A percentile compares a stretch with the other conserved stretches of the same genome.
These are phyloP conservation scores for Oenanthe melanoleuca DNA, from an alignment of 2,113 vertebrate genomes.

Conservation along the genomic window DNA sequence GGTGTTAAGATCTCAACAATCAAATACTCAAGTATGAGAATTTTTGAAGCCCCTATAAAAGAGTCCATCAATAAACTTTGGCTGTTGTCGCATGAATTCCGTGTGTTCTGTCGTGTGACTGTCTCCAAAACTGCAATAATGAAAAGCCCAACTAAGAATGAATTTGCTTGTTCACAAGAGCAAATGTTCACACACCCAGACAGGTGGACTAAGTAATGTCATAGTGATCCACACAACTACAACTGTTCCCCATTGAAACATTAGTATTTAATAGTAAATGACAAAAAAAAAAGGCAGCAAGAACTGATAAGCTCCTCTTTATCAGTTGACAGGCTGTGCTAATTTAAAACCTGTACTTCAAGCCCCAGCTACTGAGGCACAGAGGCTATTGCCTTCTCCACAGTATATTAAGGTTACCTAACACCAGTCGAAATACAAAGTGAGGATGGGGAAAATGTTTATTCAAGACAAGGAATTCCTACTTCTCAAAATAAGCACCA, in stretches of 20 bases:
- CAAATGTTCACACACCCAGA: neutral
- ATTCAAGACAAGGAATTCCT: neutral
- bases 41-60: too few species aligned
- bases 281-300: neutral
- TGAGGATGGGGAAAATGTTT: accelerated
- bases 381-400: neutral
- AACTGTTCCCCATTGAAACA: neutral
- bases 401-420: neutral
- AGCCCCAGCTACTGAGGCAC: neutral
- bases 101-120: too few species aligned
- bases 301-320: neutral
- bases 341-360: neutral
- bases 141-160: neutral
- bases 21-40: too few species aligned
- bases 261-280: neutral
- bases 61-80: too few species aligned
- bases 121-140: too few species aligned
- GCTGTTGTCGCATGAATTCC: too few species aligned
- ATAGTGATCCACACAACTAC: neutral
- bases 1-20: too few species aligned
- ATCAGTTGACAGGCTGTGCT: neutral
- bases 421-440: neutral
- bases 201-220: neutral
- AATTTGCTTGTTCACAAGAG: neutral
- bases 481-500: neutral